Evolutionary conservation across 2,113 vertebrate genomes (phyloP).

Genomic region (Lycocorax pyrrhopterus): DNA sequence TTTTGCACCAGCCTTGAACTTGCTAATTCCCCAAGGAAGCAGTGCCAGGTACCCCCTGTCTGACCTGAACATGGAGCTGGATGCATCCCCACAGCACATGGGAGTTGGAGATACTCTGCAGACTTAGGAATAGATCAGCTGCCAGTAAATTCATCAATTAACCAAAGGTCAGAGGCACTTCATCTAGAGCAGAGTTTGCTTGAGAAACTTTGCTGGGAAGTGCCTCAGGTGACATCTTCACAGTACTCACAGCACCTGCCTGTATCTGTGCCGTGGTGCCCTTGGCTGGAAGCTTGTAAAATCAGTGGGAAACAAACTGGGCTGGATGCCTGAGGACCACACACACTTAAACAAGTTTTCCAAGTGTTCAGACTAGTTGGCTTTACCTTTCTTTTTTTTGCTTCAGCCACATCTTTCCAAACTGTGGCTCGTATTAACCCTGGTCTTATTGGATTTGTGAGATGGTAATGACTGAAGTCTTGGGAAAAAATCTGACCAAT

Average conservation of each 20-base stretch:
- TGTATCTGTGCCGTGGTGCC: fast-evolving
- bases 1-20: background rate
- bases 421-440: background rate
- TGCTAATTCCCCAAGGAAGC: background rate
- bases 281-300: background rate
- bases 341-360: background rate
- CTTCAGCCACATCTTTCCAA: background rate
- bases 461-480: background rate
- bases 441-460: background rate
- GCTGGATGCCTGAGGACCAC: background rate
- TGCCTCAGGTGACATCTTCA: background rate
- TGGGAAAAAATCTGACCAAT: background rate
- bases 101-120: background rate
- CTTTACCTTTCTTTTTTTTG: background rate
- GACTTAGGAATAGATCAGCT: background rate
- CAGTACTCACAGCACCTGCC: background rate
- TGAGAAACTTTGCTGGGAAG: background rate
- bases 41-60: background rate
- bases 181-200: background rate
- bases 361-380: background rate
- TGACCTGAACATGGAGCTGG: background rate
- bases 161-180: background rate
- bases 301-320: background rate
- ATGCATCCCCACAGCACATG: background rate
- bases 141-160: background rate